Conservation (phyloP, 2,888 invertebrate species). For the Drosophila merina region DNA sequence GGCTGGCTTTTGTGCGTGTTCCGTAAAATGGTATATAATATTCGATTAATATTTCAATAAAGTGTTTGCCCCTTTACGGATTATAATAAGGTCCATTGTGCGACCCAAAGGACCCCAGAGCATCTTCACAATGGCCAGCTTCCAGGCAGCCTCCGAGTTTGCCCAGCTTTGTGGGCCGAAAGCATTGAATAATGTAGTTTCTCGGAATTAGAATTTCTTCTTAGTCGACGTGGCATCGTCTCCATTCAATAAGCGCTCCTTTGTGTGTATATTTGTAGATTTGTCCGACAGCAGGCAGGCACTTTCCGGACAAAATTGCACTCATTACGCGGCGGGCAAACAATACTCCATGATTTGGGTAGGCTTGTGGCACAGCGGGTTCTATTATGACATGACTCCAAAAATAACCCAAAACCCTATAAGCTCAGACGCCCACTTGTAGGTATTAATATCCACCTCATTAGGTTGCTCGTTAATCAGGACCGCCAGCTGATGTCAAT, state of each 20-base stretch:
- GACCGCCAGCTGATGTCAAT: constrained; percentile 50
- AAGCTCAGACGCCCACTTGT: constrained; percentile 12
- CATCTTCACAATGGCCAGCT: constrained; percentile 30
- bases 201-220: constrained; percentile 30
- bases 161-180: not conserved
- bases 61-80: constrained; percentile 63
- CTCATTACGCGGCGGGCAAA: constrained; percentile 55
- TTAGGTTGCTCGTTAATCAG: constrained; percentile 73
- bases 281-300: constrained; percentile 13
- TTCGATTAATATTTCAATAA: constrained; percentile 78
- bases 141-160: not conserved
- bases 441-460: constrained; percentile 70
- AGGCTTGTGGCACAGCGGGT: constrained; percentile 24
- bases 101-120: constrained; percentile 25
- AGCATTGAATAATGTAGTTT: constrained; percentile 36
- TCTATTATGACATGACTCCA: constrained; percentile 39
- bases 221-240: not conserved
- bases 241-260: constrained; percentile 38
- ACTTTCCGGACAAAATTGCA: constrained; percentile 46
- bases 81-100: constrained; percentile 68
- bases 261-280: constrained; percentile 30
- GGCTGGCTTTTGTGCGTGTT: constrained; percentile 30
- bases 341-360: constrained; percentile 62
- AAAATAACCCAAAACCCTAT: constrained; percentile 51
- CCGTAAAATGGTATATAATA: constrained; percentile 62